These are phyloP conservation scores for Microplitis demolitor DNA, from an alignment of 1,140 invertebrate genomes.

Conservation along the genomic window DNA sequence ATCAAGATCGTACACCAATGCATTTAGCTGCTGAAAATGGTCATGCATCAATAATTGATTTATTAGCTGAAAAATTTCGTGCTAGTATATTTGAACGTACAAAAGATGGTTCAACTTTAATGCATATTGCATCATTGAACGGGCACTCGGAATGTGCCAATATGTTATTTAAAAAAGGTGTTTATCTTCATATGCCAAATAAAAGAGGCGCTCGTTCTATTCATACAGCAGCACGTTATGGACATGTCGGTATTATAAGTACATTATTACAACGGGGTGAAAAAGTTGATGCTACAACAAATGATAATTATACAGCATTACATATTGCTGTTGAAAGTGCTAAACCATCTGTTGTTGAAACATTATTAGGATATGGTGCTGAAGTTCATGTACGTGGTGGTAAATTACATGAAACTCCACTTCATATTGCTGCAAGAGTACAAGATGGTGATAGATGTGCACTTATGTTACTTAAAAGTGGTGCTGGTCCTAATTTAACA, in stretches of 20 bases:
- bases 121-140: constrained; percentile 96
- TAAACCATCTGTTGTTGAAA: constrained; percentile 95
- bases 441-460: constrained; percentile 94
- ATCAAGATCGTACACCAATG: constrained; percentile 95
- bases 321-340: constrained; percentile 97
- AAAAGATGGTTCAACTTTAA: constrained; percentile 96
- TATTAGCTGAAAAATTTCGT: constrained; percentile 97
- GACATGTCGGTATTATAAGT: constrained; percentile 97
- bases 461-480: constrained; percentile 96
- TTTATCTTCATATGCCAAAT: constrained; percentile 99
- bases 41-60: constrained; percentile 92
- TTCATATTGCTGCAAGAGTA: constrained; percentile 94
- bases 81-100: constrained; percentile 92
- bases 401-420: constrained; percentile 85
- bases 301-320: constrained; percentile 98
- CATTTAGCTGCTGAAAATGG: constrained; percentile 97
- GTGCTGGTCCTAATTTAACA: constrained; percentile 90
- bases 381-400: constrained; percentile 94
- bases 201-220: constrained; percentile 92
- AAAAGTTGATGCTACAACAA: constrained; percentile 64
- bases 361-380: constrained; percentile 93
- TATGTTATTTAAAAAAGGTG: constrained; percentile 97
- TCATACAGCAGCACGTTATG: constrained; percentile 89
- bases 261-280: constrained; percentile 94
- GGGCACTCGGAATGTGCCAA: constrained; percentile 98